phyloP scores from a whole-genome alignment of 2,113 vertebrate species.

The Petrocephalus zakoni region DNA sequence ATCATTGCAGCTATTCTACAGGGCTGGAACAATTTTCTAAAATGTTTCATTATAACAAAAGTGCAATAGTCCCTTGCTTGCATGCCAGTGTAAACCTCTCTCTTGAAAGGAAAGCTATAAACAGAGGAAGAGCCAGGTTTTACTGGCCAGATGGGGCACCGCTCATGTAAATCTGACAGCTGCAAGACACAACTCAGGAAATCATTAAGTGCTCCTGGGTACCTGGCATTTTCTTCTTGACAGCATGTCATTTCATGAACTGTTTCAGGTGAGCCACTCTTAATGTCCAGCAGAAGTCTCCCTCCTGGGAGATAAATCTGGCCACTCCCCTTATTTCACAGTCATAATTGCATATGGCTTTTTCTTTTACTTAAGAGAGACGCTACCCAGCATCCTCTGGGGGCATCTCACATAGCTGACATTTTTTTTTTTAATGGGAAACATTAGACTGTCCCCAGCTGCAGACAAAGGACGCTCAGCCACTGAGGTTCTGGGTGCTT shows the following conservation, averaged over 20 bases:
- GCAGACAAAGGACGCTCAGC: neutral
- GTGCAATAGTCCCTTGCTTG: slow-evolving; percentile 21
- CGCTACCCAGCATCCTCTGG: neutral
- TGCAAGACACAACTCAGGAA: neutral
- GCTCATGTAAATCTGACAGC: neutral
- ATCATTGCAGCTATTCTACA: slow-evolving; percentile 37
- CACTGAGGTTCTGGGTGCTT: too few species aligned
- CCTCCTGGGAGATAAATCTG: neutral
- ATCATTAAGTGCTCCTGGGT: neutral
- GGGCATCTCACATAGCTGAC: neutral
- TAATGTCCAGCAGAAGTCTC: neutral
- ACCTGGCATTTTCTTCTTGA: neutral
- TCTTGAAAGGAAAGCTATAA: neutral
- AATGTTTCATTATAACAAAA: slow-evolving; percentile 49
- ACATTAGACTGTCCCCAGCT: neutral
- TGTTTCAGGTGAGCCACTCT: neutral
- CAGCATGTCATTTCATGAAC: neutral
- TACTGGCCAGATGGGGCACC: neutral
- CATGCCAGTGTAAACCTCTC: neutral
- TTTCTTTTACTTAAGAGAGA: neutral
- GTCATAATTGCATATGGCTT: neutral
- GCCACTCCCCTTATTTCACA: neutral
- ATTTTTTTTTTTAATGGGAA: neutral
- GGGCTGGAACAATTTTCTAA: slow-evolving; percentile 45
- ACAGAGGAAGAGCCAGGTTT: neutral